phyloP scores from a whole-genome alignment of 37 sponge, comb jelly and placozoan genomes.

The Halisarca cf. caerulea region DNA sequence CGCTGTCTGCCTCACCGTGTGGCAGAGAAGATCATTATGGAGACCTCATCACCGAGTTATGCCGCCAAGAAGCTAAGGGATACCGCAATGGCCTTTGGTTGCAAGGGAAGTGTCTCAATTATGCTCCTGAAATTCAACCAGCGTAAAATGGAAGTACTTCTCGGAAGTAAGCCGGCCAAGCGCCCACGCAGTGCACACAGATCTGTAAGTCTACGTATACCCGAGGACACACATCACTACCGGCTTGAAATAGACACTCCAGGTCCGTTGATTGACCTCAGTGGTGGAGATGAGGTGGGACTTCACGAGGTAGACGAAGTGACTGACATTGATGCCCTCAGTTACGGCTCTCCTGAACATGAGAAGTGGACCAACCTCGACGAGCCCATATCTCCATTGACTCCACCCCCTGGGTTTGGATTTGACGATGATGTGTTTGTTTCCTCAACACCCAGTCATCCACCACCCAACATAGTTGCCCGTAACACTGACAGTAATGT shows the following conservation, averaged over 20 bases:
- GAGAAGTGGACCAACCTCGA: constrained; percentile 14
- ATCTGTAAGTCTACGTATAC: not conserved
- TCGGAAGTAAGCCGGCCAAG: constrained; percentile 3
- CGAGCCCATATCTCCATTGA: constrained; percentile 9
- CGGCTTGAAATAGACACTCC: constrained; percentile 19
- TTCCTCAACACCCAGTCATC: not conserved
- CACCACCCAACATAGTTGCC: not conserved
- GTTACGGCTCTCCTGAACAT: constrained; percentile 7
- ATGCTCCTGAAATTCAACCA: constrained; percentile 47
- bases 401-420: not conserved
- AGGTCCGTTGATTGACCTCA: not conserved
- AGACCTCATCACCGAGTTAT: constrained; percentile 24
- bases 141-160: not conserved
- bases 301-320: not conserved
- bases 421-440: not conserved
- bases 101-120: constrained; percentile 54
- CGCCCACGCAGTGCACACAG: not conserved
- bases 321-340: constrained; percentile 7
- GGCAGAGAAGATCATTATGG: constrained; percentile 20
- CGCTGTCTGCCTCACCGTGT: constrained; percentile 47
- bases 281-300: not conserved
- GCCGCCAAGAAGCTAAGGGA: constrained; percentile 78
- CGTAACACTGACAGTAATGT: too few relatives aligned
- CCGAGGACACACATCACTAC: constrained; percentile 23
- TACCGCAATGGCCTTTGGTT: constrained; percentile 75